These are phyloP conservation scores for Julus scanicus DNA, from an alignment of 2,888 invertebrate species.

Conservation along the genomic window DNA sequence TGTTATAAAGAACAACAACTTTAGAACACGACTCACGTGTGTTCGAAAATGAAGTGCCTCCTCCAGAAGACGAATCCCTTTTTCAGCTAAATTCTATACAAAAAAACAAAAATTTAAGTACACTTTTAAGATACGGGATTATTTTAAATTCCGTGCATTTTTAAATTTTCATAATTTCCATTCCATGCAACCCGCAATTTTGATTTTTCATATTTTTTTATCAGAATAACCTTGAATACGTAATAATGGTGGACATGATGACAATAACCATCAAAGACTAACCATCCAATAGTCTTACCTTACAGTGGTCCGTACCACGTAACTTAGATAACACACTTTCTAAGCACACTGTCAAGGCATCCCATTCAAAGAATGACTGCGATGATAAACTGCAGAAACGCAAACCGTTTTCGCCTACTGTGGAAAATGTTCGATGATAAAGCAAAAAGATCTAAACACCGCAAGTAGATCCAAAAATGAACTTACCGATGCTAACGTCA, in stretches of 20 bases:
- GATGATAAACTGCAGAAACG: conserved; percentile 68
- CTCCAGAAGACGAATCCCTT: conserved; percentile 81
- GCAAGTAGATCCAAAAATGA: not conserved
- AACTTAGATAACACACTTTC: conserved; percentile 87
- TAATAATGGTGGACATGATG: too few species aligned
- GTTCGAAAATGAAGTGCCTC: conserved; percentile 81
- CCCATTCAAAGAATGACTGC: conserved; percentile 73
- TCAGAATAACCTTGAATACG: too few species aligned
- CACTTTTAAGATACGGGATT: too few species aligned
- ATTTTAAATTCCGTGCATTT: too few species aligned
- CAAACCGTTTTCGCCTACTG: conserved; percentile 65
- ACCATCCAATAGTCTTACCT: not conserved
- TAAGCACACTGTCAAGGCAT: conserved; percentile 68
- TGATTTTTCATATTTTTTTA: too few species aligned
- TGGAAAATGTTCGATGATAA: not conserved
- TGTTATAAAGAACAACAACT: too few species aligned
- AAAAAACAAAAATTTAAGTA: not conserved
- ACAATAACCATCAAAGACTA: too few species aligned
- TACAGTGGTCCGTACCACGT: conserved; percentile 70
- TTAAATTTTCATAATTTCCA: too few species aligned
- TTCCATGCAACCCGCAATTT: too few species aligned
- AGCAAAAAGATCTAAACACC: not conserved
- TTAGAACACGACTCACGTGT: conserved; percentile 64
- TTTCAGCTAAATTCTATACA: conserved; percentile 68
- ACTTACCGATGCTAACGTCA: conserved; percentile 62